These are phyloP conservation scores for Psophia crepitans DNA, from an alignment of 2,113 vertebrate species.

Conservation along the genomic window DNA sequence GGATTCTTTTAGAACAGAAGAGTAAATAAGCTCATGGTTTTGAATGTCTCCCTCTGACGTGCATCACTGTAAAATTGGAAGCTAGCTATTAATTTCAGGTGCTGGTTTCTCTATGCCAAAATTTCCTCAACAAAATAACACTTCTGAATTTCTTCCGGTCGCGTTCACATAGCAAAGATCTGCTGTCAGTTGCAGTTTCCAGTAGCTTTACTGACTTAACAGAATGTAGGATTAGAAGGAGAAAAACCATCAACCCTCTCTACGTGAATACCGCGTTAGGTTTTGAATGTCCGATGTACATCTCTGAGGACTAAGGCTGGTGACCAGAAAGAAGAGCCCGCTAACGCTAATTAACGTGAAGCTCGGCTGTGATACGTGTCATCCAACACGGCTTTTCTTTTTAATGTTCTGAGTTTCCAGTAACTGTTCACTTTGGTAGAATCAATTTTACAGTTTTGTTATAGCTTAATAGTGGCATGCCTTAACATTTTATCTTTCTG, in stretches of 20 bases:
- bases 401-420: background rate
- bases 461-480: constrained; percentile 27
- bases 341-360: background rate
- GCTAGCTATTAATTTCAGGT: background rate
- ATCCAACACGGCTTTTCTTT: background rate
- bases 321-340: constrained; percentile 9
- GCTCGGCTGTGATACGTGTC: background rate
- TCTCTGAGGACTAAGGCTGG: background rate
- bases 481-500: constrained; percentile 62
- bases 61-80: constrained; percentile 21
- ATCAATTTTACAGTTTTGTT: constrained; percentile 38
- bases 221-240: background rate
- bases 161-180: background rate
- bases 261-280: rapidly evolving
- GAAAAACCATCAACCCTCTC: background rate
- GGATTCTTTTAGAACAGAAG: background rate
- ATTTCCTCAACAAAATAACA: background rate
- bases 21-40: background rate
- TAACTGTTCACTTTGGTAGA: background rate
- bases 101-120: background rate
- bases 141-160: constrained; percentile 19
- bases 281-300: background rate
- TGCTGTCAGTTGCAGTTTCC: background rate
- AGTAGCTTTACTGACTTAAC: background rate
- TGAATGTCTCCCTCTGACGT: background rate